Conservation (phyloP, 2,113 vertebrate genomes). For the Psettodes erumei region DNA sequence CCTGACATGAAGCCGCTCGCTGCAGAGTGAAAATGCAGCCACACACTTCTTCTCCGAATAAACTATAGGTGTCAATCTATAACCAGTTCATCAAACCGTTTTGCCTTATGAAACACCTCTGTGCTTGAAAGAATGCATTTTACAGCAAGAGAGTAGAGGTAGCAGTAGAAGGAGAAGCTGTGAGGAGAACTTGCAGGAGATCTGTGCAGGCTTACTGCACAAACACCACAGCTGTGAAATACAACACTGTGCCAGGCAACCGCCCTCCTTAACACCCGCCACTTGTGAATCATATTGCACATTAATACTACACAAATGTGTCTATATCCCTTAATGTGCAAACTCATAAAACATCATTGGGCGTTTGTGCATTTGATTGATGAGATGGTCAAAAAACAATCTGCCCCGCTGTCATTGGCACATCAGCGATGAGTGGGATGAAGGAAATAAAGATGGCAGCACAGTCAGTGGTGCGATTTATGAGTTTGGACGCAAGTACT, state of each 20-base stretch:
- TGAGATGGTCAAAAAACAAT: constrained; percentile 60
- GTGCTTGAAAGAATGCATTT: too few relatives aligned
- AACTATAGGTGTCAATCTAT: background rate
- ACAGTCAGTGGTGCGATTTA: constrained; percentile 40
- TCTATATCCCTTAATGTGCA: constrained; percentile 40
- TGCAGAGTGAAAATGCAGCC: background rate
- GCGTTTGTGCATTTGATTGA: constrained; percentile 57
- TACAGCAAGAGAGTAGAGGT: background rate
- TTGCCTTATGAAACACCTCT: background rate
- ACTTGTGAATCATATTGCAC: constrained; percentile 27
- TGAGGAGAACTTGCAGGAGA: too few relatives aligned
- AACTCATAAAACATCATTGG: constrained; percentile 16
- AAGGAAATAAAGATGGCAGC: constrained; percentile 41
- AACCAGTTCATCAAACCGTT: background rate
- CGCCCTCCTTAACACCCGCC: constrained; percentile 3
- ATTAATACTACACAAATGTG: constrained; percentile 25
- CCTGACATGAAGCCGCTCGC: background rate
- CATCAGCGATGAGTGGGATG: constrained; percentile 45
- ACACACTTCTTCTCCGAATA: background rate
- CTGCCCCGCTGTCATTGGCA: constrained; percentile 47
- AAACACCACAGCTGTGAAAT: background rate
- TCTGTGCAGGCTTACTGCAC: background rate
- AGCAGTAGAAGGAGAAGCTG: too few relatives aligned
- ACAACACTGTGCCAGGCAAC: constrained; percentile 19
- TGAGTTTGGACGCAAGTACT: constrained; percentile 25